phyloP scores from a whole-genome alignment of 2,888 invertebrate genomes.

The Pseudoips prasinana region DNA sequence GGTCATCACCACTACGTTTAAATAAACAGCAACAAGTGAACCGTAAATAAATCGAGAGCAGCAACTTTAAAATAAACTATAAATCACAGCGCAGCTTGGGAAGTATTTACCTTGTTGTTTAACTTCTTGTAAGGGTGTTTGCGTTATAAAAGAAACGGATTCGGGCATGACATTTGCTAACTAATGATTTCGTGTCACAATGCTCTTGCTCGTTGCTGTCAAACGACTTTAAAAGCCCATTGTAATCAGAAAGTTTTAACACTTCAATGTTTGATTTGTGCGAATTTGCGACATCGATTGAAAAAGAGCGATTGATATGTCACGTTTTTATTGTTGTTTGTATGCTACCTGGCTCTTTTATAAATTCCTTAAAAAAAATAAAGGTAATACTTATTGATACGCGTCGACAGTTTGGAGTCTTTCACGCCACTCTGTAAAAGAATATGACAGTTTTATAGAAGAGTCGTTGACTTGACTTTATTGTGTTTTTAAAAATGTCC shows the following conservation, averaged over 20 bases:
- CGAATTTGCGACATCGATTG: constrained; percentile 69
- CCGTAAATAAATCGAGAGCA: constrained; percentile 42
- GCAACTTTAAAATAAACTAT: constrained; percentile 33
- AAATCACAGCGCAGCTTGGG: constrained; percentile 52
- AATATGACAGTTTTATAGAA: constrained; percentile 59
- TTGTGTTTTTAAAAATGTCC: constrained; percentile 54
- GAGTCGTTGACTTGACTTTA: constrained; percentile 71
- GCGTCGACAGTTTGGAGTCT: constrained; percentile 51
- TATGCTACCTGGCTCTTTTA: constrained; percentile 72
- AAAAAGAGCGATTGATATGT: constrained; percentile 73
- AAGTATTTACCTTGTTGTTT: constrained; percentile 66
- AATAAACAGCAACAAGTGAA: constrained; percentile 35
- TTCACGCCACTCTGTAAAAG: constrained; percentile 51
- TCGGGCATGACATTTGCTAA: constrained; percentile 66
- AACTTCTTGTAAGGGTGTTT: constrained; percentile 68
- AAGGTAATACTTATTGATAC: constrained; percentile 50
- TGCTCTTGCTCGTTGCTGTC: constrained; percentile 57
- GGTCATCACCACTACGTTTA: neutral
- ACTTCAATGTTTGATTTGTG: constrained; percentile 80
- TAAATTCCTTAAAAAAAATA: constrained; percentile 47
- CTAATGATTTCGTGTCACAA: constrained; percentile 72
- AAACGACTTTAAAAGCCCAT: constrained; percentile 61
- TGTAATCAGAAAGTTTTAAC: constrained; percentile 73
- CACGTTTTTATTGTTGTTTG: constrained; percentile 77
- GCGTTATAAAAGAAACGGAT: constrained; percentile 53